Evolutionary conservation across 2,797 vertebrate genomes (phyloP).

Genomic region (Gephyroberyx darwinii): DNA sequence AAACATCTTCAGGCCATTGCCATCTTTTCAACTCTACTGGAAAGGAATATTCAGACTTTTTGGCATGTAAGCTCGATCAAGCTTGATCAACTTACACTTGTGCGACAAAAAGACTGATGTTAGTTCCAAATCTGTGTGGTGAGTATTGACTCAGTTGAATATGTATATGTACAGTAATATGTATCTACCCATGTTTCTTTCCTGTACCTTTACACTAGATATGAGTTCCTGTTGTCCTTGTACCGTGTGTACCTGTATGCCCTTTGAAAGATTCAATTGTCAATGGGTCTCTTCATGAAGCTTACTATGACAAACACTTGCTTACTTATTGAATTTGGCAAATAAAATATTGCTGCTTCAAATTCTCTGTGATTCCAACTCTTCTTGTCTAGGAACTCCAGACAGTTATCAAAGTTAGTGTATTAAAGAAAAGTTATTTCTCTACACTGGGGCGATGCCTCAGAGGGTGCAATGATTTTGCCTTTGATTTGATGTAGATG

Average conservation of each 20-base stretch:
- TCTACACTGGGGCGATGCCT: not conserved
- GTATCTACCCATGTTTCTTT: no score
- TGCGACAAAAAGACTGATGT: not conserved
- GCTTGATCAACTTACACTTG: not conserved
- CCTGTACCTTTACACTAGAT: no score
- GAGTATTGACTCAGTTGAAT: not conserved
- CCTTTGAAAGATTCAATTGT: no score
- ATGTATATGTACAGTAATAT: no score
- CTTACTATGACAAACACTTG: not conserved
- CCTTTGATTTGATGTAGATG: constrained; percentile 32
- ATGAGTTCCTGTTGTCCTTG: no score
- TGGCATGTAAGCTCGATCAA: no score
- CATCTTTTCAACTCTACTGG: not conserved
- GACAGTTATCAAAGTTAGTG: constrained; percentile 7
- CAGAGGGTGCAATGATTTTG: constrained; percentile 31
- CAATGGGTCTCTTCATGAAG: constrained; percentile 13
- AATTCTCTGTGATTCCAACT: constrained; percentile 10
- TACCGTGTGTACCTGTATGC: no score
- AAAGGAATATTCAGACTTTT: no score
- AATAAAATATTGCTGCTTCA: not conserved
- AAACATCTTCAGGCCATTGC: not conserved
- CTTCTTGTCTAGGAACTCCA: constrained; percentile 11
- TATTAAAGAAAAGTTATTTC: constrained; percentile 24
- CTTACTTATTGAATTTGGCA: not conserved
- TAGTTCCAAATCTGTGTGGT: not conserved